Conservation (phyloP, 2,797 vertebrate genomes). For the Anas acuta region DNA sequence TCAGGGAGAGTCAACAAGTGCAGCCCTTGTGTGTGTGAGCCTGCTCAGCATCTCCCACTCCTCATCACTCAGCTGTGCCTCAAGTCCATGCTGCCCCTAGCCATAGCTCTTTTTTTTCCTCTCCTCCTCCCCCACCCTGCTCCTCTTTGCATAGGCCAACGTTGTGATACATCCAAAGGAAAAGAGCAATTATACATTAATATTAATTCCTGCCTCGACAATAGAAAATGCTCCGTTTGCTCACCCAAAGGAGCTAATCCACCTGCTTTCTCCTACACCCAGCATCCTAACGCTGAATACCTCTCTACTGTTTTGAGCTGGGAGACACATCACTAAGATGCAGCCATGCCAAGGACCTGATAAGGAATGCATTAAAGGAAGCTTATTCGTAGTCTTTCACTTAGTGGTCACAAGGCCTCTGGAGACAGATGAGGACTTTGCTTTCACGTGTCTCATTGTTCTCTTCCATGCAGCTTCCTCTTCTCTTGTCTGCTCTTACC, state of each 20-base stretch:
- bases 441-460: not conserved
- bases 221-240: not conserved
- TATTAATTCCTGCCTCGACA: not conserved
- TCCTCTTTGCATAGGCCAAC: not conserved
- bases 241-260: not conserved
- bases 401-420: not conserved
- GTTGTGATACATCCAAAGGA: not conserved
- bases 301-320: not conserved
- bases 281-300: not conserved
- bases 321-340: not conserved
- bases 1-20: not conserved
- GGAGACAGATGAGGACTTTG: not conserved
- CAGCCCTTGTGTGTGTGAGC: not conserved
- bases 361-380: not conserved
- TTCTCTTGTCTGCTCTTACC: not conserved
- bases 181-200: not conserved
- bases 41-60: slow-evolving; percentile 3
- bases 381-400: not conserved
- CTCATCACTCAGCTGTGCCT: not conserved
- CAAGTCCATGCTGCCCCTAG: not conserved
- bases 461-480: fast-evolving
- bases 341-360: not conserved
- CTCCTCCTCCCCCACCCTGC: not conserved
- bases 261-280: not conserved
- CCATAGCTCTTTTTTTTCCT: not conserved